phyloP scores from a whole-genome alignment of 2,888 invertebrate genomes.

The Zhengitettix transpicula region DNA sequence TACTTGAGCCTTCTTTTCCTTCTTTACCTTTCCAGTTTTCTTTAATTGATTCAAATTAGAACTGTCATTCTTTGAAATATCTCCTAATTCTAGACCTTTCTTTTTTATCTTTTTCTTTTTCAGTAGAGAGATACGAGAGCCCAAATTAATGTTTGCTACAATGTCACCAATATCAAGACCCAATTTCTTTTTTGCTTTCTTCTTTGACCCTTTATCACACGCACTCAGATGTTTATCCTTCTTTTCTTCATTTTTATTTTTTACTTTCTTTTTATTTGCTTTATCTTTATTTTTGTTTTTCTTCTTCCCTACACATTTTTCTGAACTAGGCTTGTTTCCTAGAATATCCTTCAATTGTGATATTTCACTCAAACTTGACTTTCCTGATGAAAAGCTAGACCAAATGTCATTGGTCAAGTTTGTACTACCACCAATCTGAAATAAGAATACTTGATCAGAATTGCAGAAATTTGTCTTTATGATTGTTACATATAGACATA shows the following conservation, averaged over 20 bases:
- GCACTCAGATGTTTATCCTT: neutral
- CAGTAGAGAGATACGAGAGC: neutral
- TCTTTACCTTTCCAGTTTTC: too few species aligned
- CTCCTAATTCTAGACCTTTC: neutral
- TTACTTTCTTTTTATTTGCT: neutral
- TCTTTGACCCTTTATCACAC: constrained; percentile 3
- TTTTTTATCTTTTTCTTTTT: neutral
- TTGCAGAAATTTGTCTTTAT: neutral
- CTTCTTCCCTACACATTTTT: neutral
- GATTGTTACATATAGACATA: too few species aligned
- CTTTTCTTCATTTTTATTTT: constrained; percentile 1
- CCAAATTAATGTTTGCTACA: neutral
- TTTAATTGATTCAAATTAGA: too few species aligned
- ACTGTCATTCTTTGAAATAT: too few species aligned
- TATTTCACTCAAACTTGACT: neutral
- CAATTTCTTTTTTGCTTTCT: constrained; percentile 1
- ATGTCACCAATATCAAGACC: neutral
- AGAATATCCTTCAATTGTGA: neutral
- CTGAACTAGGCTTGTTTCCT: neutral
- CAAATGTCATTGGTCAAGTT: constrained; percentile 6
- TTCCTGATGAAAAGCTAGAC: neutral
- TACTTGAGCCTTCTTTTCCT: neutral
- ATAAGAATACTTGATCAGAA: neutral
- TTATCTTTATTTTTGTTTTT: neutral
- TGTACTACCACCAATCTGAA: constrained; percentile 4